These are phyloP conservation scores for Eupithecia subfuscata DNA, from an alignment of 2,888 invertebrate genomes.

Conservation along the genomic window DNA sequence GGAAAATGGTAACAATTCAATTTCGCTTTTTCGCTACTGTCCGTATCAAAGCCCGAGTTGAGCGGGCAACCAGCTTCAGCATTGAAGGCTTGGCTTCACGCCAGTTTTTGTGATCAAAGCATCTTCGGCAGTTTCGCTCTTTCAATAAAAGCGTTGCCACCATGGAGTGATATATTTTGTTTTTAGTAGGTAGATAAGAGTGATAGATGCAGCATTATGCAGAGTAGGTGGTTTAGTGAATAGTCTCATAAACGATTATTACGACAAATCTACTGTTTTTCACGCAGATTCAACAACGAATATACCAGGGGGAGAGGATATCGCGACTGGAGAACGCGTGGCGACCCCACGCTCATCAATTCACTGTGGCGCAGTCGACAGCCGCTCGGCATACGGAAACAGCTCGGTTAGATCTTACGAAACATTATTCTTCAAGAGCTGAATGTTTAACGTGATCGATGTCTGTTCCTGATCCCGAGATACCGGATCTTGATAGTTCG, in stretches of 20 bases:
- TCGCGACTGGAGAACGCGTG: constrained; percentile 88
- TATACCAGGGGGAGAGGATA: constrained; percentile 86
- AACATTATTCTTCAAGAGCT: constrained; percentile 28
- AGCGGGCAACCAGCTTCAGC: constrained; percentile 74
- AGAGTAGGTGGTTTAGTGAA: constrained; percentile 38
- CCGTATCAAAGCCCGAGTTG: constrained; percentile 67
- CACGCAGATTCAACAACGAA: constrained; percentile 84
- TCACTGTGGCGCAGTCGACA: constrained; percentile 90
- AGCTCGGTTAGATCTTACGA: constrained; percentile 79
- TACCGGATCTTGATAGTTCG: not conserved
- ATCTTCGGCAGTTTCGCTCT: constrained; percentile 70
- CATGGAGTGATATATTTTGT: constrained; percentile 61
- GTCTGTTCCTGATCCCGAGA: not conserved
- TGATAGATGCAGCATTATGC: constrained; percentile 41
- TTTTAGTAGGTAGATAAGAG: constrained; percentile 63
- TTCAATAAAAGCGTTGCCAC: constrained; percentile 62
- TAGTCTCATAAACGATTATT: constrained; percentile 2
- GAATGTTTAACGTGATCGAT: constrained; percentile 26
- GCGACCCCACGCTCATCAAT: constrained; percentile 89
- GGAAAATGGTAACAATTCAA: constrained; percentile 82
- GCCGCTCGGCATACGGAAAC: constrained; percentile 87
- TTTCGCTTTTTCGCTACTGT: constrained; percentile 81
- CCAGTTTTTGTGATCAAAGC: constrained; percentile 68
- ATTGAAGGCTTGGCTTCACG: constrained; percentile 74
- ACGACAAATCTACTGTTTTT: constrained; percentile 50